phyloP scores from a whole-genome alignment of 1,140 invertebrate species.

The Cherax destructor region DNA sequence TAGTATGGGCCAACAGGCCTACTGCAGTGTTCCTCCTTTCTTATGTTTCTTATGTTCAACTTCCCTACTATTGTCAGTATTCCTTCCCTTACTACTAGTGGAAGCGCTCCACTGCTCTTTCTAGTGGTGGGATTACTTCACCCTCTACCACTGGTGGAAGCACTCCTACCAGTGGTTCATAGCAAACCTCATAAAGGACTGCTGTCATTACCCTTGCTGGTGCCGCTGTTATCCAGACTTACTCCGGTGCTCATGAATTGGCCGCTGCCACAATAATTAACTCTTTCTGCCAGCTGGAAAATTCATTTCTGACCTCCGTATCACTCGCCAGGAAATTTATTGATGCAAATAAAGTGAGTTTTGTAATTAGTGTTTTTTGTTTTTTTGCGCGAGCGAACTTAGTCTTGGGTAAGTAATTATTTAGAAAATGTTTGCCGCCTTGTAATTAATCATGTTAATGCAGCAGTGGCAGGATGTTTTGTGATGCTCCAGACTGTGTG shows the following conservation, averaged over 20 bases:
- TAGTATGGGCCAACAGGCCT: too few relatives aligned
- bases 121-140: too few relatives aligned
- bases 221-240: neutral
- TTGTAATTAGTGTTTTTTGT: neutral
- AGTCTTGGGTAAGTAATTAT: neutral
- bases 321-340: neutral
- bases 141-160: too few relatives aligned
- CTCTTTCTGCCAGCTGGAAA: constrained; percentile 7
- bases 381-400: neutral
- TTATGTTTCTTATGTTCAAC: too few relatives aligned
- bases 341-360: constrained; percentile 9
- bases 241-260: neutral
- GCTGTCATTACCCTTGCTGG: neutral
- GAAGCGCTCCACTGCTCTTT: too few relatives aligned
- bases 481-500: too few relatives aligned
- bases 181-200: neutral
- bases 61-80: too few relatives aligned
- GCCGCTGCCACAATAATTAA: neutral
- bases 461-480: neutral
- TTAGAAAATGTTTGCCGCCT: neutral
- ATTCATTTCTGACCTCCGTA: neutral
- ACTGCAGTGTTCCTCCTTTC: too few relatives aligned
- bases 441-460: neutral
- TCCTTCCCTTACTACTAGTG: too few relatives aligned
- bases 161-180: neutral